Conservation (phyloP, 2,888 invertebrate genomes). For the Cyclophora albipunctata region DNA sequence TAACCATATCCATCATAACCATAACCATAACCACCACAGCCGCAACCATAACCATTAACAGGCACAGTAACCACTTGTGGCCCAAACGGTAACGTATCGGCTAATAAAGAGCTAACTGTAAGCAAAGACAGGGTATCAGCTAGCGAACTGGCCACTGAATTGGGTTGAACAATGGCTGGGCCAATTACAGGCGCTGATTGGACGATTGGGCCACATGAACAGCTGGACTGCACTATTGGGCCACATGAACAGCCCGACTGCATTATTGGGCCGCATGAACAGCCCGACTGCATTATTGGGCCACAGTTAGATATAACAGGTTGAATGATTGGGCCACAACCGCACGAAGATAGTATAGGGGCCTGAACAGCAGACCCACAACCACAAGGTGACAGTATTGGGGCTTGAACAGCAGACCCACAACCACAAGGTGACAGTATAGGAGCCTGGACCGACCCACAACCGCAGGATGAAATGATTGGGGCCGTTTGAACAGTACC, state of each 20-base stretch:
- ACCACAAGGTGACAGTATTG: no score
- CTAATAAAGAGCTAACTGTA: conserved; percentile 50
- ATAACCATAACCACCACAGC: conserved; percentile 9
- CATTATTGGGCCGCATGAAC: no score
- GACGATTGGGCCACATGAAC: background rate
- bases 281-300: no score
- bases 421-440: no score
- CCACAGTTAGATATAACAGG: no score
- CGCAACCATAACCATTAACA: conserved; percentile 6
- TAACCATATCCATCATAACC: no score
- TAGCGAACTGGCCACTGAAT: conserved; percentile 41
- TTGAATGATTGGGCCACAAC: no score
- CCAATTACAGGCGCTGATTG: conserved; percentile 2
- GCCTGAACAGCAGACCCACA: no score
- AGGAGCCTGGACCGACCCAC: no score
- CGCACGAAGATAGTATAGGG: no score
- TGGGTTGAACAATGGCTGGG: conserved; percentile 23
- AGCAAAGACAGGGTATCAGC: conserved; percentile 56
- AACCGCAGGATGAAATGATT: background rate
- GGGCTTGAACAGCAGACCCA: no score
- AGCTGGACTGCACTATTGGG: background rate
- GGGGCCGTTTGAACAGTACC: background rate
- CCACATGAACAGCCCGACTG: background rate
- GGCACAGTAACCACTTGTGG: conserved; percentile 25
- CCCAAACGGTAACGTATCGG: conserved; percentile 43